A percentile compares a stretch with the other conserved stretches of the same genome.
Conservation (phyloP, 2,888 invertebrate genomes). For the Oligia fasciuncula region DNA sequence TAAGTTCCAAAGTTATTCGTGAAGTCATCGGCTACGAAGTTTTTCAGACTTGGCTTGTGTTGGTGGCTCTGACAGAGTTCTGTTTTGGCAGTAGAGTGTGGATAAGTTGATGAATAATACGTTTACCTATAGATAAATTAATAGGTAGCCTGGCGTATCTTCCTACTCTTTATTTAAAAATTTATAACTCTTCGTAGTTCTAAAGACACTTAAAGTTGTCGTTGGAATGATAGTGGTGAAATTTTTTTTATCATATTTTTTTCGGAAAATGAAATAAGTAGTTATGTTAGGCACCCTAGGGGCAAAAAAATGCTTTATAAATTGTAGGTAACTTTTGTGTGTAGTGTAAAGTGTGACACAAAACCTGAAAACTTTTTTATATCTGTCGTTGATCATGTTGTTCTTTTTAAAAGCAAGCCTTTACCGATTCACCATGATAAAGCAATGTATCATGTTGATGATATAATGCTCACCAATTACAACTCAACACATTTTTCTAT, state of each 20-base stretch:
- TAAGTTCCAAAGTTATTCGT: conserved; percentile 1
- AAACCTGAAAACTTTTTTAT: neutral
- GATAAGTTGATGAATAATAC: too few species aligned
- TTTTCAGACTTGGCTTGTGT: neutral
- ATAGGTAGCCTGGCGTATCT: too few species aligned
- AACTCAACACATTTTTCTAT: conserved; percentile 22
- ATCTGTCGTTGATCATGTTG: neutral
- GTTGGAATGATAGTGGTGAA: neutral
- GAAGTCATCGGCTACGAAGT: neutral
- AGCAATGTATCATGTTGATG: neutral
- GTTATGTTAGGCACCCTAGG: neutral
- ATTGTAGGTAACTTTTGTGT: too few species aligned
- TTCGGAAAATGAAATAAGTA: neutral
- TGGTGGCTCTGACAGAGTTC: neutral
- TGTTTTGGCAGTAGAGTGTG: too few species aligned
- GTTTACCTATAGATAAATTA: too few species aligned
- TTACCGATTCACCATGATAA: neutral
- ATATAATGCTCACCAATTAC: conserved; percentile 20
- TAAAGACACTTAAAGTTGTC: neutral
- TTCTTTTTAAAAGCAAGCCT: too few species aligned
- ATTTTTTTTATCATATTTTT: too few species aligned
- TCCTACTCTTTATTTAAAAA: neutral
- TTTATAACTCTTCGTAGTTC: neutral
- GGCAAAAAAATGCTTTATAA: neutral
- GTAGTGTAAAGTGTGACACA: neutral